Base-by-base conservation (phyloP, 2,797 vertebrate genomes). In the Threskiornis aethiopicus region DNA sequence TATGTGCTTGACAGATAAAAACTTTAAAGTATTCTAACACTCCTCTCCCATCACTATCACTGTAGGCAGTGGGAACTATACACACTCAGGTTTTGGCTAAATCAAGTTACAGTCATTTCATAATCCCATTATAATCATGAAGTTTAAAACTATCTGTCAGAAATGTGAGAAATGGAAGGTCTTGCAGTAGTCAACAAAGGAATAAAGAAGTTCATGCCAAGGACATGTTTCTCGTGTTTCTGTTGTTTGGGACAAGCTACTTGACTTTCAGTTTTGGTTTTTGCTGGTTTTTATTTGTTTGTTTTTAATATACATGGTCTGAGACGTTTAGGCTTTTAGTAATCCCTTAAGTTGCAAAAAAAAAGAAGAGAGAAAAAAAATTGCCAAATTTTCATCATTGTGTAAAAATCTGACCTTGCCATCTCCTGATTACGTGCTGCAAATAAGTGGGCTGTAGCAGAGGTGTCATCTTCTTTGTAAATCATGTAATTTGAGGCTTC, bases 401-500 rank as follows among this genome's bases (percentile, higher is more conserved):
- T 78, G 22, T 58, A 69, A 46, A 89, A 90, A 83, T 81, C 49
- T 78, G 57, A 91, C 75, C 69, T 94, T 58, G 77, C 57, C 11
- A 82, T 83, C 76, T 82, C 82, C 37, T 95, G 76, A 96, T 91
- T 89, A 58, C 52, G 78, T 52, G 65, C 51, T 94, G 35, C 65
- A 85, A 81, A 69, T 49, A 61, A 75, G n/a, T 84, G 16, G 44
- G 83, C 80, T 94, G 31, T 64, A 82, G 52, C 66, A 95, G 92
- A 86, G 49, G 76, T 92, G 79, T 70, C 75, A 79, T 95, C 89
- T 94, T 95, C 96, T 95, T 92, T 93, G 89, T 96, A 96, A 97
- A 82, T 96, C 83, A 57, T 92, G 89, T 94, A 95, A 96, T 95
- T 85, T 94, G 88, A 95, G 67, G 52, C 71, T 93, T 96, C 87